Base-by-base conservation (phyloP, 2,888 invertebrate species). In the Acanthosepion lycidas region DNA sequence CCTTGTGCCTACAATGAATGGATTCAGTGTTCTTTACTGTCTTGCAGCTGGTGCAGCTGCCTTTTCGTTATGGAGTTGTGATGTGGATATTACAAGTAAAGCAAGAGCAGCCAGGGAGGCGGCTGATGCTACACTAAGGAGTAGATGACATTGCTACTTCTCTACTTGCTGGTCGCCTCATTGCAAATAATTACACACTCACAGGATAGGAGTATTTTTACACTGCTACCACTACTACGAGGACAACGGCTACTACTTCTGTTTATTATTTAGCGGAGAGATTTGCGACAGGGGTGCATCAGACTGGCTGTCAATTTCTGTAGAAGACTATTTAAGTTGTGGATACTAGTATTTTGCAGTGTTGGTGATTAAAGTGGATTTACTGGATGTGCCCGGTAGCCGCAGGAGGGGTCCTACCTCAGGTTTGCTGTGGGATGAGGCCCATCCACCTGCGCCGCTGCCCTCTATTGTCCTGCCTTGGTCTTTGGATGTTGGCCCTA, bases 361-460 rank as follows among this genome's bases (percentile, higher is more conserved):
- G 78, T 78, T 18, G n/a, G 78, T n/a, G 15, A 33, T n/a, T 78
- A 78, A n/a, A 78, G 78, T 78, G 78, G 78, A 78, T 78, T 2
- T 93, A 53, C 93, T 93, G n/a, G 28, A 93, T 93, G 93, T 93
- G 51, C 93, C 93, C 48, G 53, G 51, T 93, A 53, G 93, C 93
- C 51, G 49, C 51, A 49, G 93, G 93, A 93, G 93, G 93, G 93
- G 93, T 93, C 51, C 53, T 93, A 49, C 93, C 93, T 53, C 51
- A 93, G 93, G 93, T 49, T 93, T 93, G 93, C 93, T 93, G 93
- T 94, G 64, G 94, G 48, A 94, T 94, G 94, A 94, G 94, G 59
- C 59, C 94, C 18, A 94, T 94, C 55, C 94, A 94, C 33, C 55
- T 94, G 64, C 94, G 94, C 55, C 94, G 94, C 94, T 94, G 94